Evolutionary conservation across 2,888 invertebrate species (phyloP).

Genomic region (Brachynemurus nebulosus): DNA sequence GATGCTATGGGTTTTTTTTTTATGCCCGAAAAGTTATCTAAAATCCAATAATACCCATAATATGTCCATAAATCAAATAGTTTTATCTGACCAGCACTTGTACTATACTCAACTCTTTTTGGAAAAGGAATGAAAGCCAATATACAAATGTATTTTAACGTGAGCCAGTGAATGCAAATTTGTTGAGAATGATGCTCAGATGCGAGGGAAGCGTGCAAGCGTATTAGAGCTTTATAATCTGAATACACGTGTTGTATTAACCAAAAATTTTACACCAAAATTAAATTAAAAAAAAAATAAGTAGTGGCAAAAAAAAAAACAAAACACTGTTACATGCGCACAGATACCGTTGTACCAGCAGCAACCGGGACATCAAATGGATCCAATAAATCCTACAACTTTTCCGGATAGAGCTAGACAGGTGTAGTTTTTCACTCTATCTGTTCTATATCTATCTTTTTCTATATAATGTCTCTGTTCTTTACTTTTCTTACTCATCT

Average conservation of each 20-base stretch:
- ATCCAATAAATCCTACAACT: conserved; percentile 30
- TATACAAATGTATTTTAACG: too few relatives aligned
- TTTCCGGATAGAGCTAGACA: conserved; percentile 30
- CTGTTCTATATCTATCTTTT: too few relatives aligned
- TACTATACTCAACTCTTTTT: too few relatives aligned
- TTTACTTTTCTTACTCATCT: conserved; percentile 39
- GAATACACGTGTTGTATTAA: too few relatives aligned
- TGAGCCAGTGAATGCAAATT: too few relatives aligned
- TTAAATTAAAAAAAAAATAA: background rate
- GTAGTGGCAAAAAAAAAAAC: background rate
- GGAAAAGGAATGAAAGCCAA: too few relatives aligned
- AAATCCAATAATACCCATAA: too few relatives aligned
- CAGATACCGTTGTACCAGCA: conserved; percentile 49
- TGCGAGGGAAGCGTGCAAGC: too few relatives aligned
- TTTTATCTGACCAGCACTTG: too few relatives aligned
- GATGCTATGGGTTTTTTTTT: background rate
- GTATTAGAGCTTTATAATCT: too few relatives aligned
- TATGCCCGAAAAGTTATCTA: background rate
- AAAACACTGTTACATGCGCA: conserved; percentile 1
- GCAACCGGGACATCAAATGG: conserved; percentile 37
- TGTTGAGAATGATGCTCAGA: too few relatives aligned
- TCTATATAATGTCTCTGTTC: conserved; percentile 55
- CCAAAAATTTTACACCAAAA: background rate
- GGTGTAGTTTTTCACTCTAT: conserved; percentile 30
- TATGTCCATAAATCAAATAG: too few relatives aligned